Base-by-base conservation (phyloP, 2,113 vertebrate species). In the Delphinapterus leucas region DNA sequence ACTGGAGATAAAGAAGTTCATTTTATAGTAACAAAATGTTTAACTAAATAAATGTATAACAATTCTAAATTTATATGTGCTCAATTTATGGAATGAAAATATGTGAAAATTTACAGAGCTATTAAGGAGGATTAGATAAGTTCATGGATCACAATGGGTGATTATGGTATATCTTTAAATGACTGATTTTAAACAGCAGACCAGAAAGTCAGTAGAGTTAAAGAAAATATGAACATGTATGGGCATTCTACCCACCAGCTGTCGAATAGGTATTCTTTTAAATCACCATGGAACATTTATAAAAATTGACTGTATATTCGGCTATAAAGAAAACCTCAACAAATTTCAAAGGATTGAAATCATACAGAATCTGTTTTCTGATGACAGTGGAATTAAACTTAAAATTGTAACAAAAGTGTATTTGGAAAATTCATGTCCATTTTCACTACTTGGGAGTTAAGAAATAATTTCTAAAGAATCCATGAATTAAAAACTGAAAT, bases 331-430 rank as follows among this genome's bases (percentile, higher is more conserved):
- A 95, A 96, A 33, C 13, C 12, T 70, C 44, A 76, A 87, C 80
- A 87, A 65, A 82, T 77, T 87, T 82, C 44, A 93, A 71, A 87
- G 9, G 17, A 77, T 63, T 93, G 21, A 79, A 92, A 28, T 92
- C 15, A 87, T 44, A 73, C 1, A 79, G 36, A 90, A 77, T 90
- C 33, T 87, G 2, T 87, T 73, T 93, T 79, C 65, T 93, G 31
- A 28, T 18, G 11, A 67, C 15, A 92, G 8, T 86, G 10, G 33
- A 90, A 87, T 41, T 67, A 92, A 55, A 21, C 13, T 47, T 31
- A 93, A 97, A 80, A 70, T 82, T 82, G 74, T 96, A 60, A 92
- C 8, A 74, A 73, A 92, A 73, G 17, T 60, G 2, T 84, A 47
- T 25, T 28, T 68, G 58, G 41, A 86, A 92, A 93, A 82, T 70